Evolutionary conservation across 2,797 vertebrate species (phyloP).

Genomic region (Phylloscopus collybita): DNA sequence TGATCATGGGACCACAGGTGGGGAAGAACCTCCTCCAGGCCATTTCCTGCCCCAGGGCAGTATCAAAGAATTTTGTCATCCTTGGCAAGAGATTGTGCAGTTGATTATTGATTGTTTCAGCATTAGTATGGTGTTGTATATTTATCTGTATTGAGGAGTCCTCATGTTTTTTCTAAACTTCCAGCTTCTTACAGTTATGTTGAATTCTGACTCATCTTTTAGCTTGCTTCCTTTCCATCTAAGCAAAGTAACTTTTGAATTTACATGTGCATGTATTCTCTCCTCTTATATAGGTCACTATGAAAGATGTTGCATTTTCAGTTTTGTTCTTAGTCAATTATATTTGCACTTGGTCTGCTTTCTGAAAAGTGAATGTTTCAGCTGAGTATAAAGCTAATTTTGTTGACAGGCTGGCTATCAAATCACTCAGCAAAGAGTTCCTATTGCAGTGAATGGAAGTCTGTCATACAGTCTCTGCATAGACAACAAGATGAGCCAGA

Average conservation of each 20-base stretch:
- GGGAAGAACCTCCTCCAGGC: background rate
- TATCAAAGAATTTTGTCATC: background rate
- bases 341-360: slow-evolving; percentile 7
- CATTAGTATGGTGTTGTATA: background rate
- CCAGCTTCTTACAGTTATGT: background rate
- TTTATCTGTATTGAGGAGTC: background rate
- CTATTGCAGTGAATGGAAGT: slow-evolving; percentile 88
- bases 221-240: background rate
- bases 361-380: slow-evolving; percentile 12
- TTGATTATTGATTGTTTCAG: slow-evolving; percentile 1
- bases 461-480: slow-evolving; percentile 82
- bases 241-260: background rate
- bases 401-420: slow-evolving; percentile 92
- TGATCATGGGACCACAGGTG: fast-evolving
- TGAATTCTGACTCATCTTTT: background rate
- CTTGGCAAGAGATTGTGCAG: background rate
- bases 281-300: background rate
- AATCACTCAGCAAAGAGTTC: slow-evolving; percentile 94
- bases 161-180: background rate
- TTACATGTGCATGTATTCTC: background rate
- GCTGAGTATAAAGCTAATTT: slow-evolving; percentile 15
- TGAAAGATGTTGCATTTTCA: background rate
- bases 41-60: background rate
- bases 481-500: slow-evolving; percentile 78
- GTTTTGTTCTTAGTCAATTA: background rate